phyloP scores from a whole-genome alignment of 2,113 vertebrate genomes.

The Nothocercus julius region DNA sequence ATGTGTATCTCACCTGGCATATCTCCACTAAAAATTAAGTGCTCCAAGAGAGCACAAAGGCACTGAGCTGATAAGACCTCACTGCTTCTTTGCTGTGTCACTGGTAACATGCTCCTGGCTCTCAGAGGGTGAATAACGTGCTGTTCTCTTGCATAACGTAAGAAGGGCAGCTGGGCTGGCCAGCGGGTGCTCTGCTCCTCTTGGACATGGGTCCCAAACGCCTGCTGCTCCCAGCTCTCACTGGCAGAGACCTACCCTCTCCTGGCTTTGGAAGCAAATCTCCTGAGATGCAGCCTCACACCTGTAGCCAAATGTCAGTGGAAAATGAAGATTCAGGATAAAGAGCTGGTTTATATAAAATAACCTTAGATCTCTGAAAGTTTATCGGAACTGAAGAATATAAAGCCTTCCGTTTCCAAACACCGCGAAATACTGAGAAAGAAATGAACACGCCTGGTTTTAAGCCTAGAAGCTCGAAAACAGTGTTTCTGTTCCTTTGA shows the following conservation, averaged over 20 bases:
- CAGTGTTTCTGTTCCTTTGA: too few relatives aligned
- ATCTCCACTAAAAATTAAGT: neutral
- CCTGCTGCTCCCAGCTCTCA: neutral
- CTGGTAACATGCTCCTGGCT: neutral
- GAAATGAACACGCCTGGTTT: neutral
- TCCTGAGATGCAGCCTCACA: neutral
- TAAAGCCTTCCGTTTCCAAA: neutral
- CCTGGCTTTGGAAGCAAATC: neutral
- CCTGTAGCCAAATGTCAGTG: neutral
- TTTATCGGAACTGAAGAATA: neutral
- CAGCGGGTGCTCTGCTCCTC: neutral
- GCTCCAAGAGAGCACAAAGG: rapidly evolving
- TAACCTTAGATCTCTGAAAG: neutral
- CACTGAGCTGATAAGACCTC: neutral
- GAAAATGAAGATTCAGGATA: neutral
- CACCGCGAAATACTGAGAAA: neutral
- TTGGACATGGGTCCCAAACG: neutral
- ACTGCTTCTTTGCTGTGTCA: neutral
- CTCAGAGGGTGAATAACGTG: neutral
- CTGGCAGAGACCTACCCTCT: neutral
- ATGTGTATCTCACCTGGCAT: neutral
- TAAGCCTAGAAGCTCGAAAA: neutral
- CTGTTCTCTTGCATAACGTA: neutral
- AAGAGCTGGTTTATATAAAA: neutral
- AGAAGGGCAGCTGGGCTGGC: neutral